Evolutionary conservation across 2,888 invertebrate species (phyloP), one percentile per base, ranked within the genome.

Genomic region (Brenthis ino): DNA sequence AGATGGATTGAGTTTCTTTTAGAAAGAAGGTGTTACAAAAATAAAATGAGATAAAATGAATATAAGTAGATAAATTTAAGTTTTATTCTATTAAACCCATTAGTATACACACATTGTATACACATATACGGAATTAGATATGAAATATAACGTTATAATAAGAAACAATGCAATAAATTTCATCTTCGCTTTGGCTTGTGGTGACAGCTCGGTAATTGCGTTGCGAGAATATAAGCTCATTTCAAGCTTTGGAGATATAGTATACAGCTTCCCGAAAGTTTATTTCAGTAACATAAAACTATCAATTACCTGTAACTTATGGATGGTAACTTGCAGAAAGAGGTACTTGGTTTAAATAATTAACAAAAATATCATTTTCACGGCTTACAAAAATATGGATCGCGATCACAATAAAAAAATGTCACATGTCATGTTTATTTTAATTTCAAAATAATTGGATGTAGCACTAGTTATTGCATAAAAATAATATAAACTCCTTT

Each of bases 171-270:
- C 65, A 69, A 73, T 71, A 69, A 69, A 71, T 70, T 65, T 63
- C 63, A 61, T 65, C 56, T 57, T 66, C 57, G 60, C 51, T 60
- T 57, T 58, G 51, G 57, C 65, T 37, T 60, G 54, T 57, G 68
- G 50, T 70, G 72, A 68, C 69, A 75, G 72, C 64, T 70, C 69
- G 71, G 60, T 71, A 71, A 74, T 71, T 73, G 73, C 68, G 55
- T 72, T 67, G 68, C 50, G 60, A 65, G 68, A 71, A 57, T 33
- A 57, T 68, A 68, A 68, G 65, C 64, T 71, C 68, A 71, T 71
- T 71, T 67, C 64, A 53, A 65, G 54, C 61, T 65, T 28, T 71
- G 54, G 67, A 64, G n/a, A 55, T 43, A 56, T 48, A 33, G 48
- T n/a, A 48, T 51, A 51, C 63, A 51, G 63, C 37, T 63, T 50